Base-by-base conservation (phyloP, 2,888 invertebrate species). In the Timema podura region DNA sequence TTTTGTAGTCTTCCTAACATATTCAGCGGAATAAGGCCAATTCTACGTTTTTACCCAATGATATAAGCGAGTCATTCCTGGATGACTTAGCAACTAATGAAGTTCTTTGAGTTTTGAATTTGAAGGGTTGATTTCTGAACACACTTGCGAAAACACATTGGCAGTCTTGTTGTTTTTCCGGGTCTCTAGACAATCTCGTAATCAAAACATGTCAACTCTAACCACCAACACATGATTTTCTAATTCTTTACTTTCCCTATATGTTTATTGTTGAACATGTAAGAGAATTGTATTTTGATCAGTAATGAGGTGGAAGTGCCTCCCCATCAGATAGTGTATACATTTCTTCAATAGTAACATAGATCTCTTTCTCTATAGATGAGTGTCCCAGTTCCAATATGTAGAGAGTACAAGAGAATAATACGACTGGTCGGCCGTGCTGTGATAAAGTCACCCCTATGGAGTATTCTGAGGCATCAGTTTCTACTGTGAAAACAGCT, bases 381-480 rank as follows among this genome's bases (percentile, higher is more conserved):
- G 57, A 68, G 46, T 68, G 54, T 7, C 45, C 5, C 16, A 46
- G 54, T 46, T 68, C 57, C 6, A 47, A 68, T 5, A 47, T 2
- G 16, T 2, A 45, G 10, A 45, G 57, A n/a, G 57, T n/a, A 1
- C 15, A 11, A 44, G 57, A 45, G n/a, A 57, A 47, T 57, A 68
- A 68, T 7, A 47, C 71, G 11, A 74, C 68, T 1, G 71, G 72
- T 10, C 70, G 68, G n/a, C 70, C 72, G 10, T 48, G 16, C 69
- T 72, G 73, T 2, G 68, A 66, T 16, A 74, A 70, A 10, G 71
- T 70, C 44, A 68, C 71, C 13, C 64, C 70, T 10, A 73, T 66
- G 10, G 74, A 65, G 11, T 66, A 48, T 57, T 74, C 73, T 0
- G 71, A 74, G n/a, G 73, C 73, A 68, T 74, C 73, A 16, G 71